Conservation (phyloP, 2,797 vertebrate species). For the Ibycter americanus region DNA sequence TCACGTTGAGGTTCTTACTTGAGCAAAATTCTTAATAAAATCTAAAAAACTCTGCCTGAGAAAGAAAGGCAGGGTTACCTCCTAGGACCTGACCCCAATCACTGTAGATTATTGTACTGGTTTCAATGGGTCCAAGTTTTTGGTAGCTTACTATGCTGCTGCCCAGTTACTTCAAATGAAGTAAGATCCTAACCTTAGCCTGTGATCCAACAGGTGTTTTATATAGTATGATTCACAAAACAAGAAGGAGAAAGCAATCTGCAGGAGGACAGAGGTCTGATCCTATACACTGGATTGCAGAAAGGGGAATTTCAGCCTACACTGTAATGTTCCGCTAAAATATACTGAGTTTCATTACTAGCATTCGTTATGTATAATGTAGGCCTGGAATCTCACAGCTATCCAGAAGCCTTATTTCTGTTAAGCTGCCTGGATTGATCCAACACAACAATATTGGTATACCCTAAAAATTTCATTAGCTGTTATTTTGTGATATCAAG, state of each 20-base stretch:
- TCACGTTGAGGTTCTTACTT: not conserved
- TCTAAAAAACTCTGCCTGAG: not conserved
- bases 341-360: slow-evolving; percentile 47
- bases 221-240: slow-evolving; percentile 40
- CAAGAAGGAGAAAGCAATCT: slow-evolving; percentile 41
- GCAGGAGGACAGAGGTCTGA: slow-evolving; percentile 46
- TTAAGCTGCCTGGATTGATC: not conserved
- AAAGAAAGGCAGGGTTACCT: not conserved
- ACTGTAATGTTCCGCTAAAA: slow-evolving; percentile 41
- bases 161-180: slow-evolving; percentile 33
- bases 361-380: slow-evolving; percentile 47
- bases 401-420: not conserved
- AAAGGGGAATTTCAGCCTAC: not conserved
- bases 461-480: not conserved
- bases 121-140: not conserved
- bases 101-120: not conserved
- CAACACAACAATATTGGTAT: not conserved
- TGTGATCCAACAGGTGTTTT: slow-evolving; percentile 38
- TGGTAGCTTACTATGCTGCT: not conserved
- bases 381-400: not conserved
- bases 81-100: not conserved
- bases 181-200: slow-evolving; percentile 39
- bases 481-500: not conserved
- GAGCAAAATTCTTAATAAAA: not conserved
- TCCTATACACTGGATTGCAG: not conserved